A percentile compares a stretch with the other conserved stretches of the same genome.
phyloP scores from a whole-genome alignment of 2,113 vertebrate genomes.

The Clarias magur region DNA sequence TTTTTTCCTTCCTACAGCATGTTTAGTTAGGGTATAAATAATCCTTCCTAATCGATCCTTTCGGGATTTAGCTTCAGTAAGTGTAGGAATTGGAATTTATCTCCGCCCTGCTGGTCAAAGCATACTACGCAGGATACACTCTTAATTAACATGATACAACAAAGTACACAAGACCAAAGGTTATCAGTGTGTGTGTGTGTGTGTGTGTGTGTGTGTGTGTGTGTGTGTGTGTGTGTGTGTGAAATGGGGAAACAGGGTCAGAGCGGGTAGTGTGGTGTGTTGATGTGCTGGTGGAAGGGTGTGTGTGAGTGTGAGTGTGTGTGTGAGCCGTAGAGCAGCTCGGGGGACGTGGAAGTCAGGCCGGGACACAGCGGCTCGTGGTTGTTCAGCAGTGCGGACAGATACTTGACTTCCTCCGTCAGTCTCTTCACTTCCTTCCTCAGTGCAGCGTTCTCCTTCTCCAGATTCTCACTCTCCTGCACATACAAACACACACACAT shows the following conservation, averaged over 20 bases:
- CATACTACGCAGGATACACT: background rate
- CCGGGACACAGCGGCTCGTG: conserved; percentile 87
- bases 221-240: conserved; percentile 5
- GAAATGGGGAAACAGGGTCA: conserved; percentile 63
- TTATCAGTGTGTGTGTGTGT: background rate
- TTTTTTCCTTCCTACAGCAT: background rate
- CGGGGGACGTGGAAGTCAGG: conserved; percentile 73
- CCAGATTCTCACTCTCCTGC: conserved; percentile 93
- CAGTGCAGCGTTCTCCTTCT: conserved; percentile 89
- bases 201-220: background rate
- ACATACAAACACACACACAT: conserved; percentile 26
- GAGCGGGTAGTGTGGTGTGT: conserved; percentile 87
- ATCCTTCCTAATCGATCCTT: background rate
- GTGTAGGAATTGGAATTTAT: background rate
- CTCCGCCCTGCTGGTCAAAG: background rate
- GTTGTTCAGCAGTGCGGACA: conserved; percentile 84
- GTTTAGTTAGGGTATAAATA: background rate
- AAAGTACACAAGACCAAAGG: background rate
- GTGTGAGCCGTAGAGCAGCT: conserved; percentile 79
- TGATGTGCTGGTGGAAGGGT: conserved; percentile 84
- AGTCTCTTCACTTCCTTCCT: conserved; percentile 92
- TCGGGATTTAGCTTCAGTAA: conserved; percentile 3
- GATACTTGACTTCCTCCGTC: conserved; percentile 90
- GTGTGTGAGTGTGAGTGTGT: conserved; percentile 58
- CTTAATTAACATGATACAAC: background rate